A percentile compares a stretch with the other conserved stretches of the same genome.
Conservation (phyloP, 1,140 invertebrate species). For the Pseudomyrmex dendroicus region DNA sequence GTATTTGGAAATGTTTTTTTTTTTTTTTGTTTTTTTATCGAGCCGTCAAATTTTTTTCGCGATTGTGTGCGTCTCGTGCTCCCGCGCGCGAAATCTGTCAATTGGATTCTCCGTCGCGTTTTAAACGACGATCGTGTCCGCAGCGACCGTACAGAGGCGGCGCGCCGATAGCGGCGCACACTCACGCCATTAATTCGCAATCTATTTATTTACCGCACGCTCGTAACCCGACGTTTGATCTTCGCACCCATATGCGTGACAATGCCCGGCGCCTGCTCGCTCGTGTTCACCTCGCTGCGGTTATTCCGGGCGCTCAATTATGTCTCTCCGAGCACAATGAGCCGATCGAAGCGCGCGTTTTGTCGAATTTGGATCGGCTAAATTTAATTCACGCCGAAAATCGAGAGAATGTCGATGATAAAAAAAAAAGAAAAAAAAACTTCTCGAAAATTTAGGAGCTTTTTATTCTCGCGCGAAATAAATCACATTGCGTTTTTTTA, state of each 20-base stretch:
- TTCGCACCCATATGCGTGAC: conserved; percentile 30
- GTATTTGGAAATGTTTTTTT: too few species aligned
- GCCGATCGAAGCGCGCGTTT: conserved; percentile 63
- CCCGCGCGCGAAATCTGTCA: not conserved
- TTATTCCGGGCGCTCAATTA: conserved; percentile 79
- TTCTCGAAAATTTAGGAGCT: not conserved
- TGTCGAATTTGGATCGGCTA: conserved; percentile 6
- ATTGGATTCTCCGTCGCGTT: conserved; percentile 21
- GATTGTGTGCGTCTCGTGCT: not conserved
- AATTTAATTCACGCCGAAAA: conserved; percentile 11
- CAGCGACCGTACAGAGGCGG: not conserved
- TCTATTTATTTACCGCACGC: conserved; percentile 60
- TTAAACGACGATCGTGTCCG: conserved; percentile 30
- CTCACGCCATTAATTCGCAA: conserved; percentile 57
- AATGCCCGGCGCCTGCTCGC: not conserved
- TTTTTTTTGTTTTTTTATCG: too few species aligned
- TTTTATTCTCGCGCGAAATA: not conserved
- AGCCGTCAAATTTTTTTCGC: not conserved
- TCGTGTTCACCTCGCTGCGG: conserved; percentile 32
- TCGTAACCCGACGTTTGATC: conserved; percentile 50
- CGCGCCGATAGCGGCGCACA: not conserved
- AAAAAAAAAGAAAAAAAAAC: not conserved
- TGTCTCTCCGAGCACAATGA: conserved; percentile 71
- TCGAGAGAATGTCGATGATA: not conserved
- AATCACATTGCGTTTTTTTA: not conserved